A percentile compares a stretch with the other conserved stretches of the same genome.
Conservation (phyloP, 2,797 vertebrate species). For the Pangasius mekongensis region DNA sequence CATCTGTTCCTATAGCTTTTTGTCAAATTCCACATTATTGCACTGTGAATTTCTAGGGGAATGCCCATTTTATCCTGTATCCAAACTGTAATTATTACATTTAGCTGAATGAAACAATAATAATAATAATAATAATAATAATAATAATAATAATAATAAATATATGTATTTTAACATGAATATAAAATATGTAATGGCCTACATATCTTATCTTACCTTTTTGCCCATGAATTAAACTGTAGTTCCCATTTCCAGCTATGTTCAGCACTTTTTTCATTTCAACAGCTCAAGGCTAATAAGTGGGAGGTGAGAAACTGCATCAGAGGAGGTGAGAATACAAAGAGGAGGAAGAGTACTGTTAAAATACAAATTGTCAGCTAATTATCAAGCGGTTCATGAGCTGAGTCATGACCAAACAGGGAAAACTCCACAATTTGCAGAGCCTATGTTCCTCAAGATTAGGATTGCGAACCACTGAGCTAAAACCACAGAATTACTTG, state of each 20-base stretch:
- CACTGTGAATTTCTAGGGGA: background rate
- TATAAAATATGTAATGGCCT: background rate
- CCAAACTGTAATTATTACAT: background rate
- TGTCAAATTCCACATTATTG: background rate
- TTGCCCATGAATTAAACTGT: background rate
- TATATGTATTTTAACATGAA: background rate
- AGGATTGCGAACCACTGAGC: conserved; percentile 1
- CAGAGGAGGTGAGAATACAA: conserved; percentile 28
- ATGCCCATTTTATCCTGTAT: background rate
- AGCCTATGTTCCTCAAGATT: background rate
- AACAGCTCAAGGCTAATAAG: conserved; percentile 15
- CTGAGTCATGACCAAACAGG: background rate
- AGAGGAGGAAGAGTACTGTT: background rate
- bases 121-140: background rate
- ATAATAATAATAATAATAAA: background rate
- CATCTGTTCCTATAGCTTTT: background rate
- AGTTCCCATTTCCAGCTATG: background rate
- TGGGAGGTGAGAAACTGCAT: conserved; percentile 37
- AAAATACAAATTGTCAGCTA: background rate
- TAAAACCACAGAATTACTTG: conserved; percentile 13
- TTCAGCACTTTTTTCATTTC: background rate
- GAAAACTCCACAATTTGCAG: background rate
- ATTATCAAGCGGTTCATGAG: background rate
- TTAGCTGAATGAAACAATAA: background rate
- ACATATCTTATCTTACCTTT: background rate